A percentile compares a stretch with the other conserved stretches of the same genome.
Conservation (phyloP, 2,113 vertebrate species). For the Lepus europaeus region DNA sequence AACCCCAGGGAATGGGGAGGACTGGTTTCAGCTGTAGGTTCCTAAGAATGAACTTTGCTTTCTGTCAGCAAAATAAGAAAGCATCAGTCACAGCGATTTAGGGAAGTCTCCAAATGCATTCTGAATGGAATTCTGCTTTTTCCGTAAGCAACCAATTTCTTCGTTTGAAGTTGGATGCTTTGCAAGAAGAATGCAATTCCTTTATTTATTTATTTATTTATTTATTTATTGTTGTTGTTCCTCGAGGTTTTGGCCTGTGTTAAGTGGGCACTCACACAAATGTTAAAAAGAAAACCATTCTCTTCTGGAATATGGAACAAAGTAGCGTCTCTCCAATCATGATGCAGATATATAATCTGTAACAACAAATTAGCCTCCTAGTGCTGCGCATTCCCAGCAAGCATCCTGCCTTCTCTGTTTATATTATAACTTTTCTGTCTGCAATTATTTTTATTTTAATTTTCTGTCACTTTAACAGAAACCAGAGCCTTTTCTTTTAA, state of each 20-base stretch:
- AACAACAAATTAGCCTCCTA: constrained; percentile 70
- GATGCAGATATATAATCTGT: constrained; percentile 50
- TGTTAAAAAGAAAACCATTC: constrained; percentile 76
- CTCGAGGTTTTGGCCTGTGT: constrained; percentile 70
- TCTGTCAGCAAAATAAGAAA: constrained; percentile 70
- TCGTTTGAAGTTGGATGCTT: constrained; percentile 74
- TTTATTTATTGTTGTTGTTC: constrained; percentile 44
- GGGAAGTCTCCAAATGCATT: constrained; percentile 61
- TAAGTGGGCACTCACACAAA: constrained; percentile 68
- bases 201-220: constrained; percentile 48
- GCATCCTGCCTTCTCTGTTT: constrained; percentile 86
- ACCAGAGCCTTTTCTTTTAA: constrained; percentile 85
- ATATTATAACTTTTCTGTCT: constrained; percentile 86
- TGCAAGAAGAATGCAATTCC: constrained; percentile 65
- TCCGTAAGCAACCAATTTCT: constrained; percentile 66
- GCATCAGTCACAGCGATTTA: constrained; percentile 54
- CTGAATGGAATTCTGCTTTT: constrained; percentile 64
- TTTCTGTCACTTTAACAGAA: constrained; percentile 91
- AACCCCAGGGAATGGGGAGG: background rate
- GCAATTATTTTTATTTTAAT: constrained; percentile 92
- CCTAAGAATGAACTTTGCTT: constrained; percentile 57
- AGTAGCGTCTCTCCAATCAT: constrained; percentile 55
- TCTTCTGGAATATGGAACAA: constrained; percentile 74
- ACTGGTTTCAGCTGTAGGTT: constrained; percentile 37
- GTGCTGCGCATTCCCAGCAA: constrained; percentile 79